These are phyloP conservation scores for Panopea generosa DNA, from an alignment of 2,888 invertebrate species.

Conservation along the genomic window DNA sequence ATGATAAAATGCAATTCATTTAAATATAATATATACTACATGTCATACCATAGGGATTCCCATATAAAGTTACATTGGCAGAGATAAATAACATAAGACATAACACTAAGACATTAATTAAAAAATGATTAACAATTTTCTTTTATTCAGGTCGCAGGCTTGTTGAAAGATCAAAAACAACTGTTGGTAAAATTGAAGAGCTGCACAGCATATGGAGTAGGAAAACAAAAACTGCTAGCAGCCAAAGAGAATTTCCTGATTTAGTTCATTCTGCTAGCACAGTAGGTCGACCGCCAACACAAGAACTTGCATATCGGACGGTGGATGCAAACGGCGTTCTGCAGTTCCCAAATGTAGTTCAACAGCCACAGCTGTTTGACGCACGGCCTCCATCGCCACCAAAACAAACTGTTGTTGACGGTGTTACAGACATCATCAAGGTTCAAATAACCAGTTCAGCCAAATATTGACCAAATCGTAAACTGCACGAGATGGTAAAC, in stretches of 20 bases:
- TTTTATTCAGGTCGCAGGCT: constrained; percentile 58
- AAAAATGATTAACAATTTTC: too few relatives aligned
- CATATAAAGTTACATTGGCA: too few relatives aligned
- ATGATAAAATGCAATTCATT: too few relatives aligned
- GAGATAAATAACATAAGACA: too few relatives aligned
- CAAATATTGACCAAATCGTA: constrained; percentile 47
- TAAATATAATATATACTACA: too few relatives aligned
- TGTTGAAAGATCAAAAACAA: constrained; percentile 43
- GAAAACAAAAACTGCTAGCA: constrained; percentile 49
- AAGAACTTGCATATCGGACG: constrained; percentile 26
- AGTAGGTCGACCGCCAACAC: constrained; percentile 18
- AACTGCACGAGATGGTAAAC: too few relatives aligned
- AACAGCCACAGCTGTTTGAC: constrained; percentile 24
- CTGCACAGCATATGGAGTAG: constrained; percentile 46
- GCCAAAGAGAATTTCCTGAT: constrained; percentile 37
- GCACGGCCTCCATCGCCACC: constrained; percentile 27
- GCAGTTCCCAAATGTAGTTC: constrained; percentile 50
- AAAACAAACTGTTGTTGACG: constrained; percentile 49
- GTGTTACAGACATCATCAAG: constrained; percentile 57
- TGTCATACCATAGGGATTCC: too few relatives aligned
- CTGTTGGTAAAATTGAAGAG: constrained; percentile 44
- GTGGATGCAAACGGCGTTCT: constrained; percentile 50
- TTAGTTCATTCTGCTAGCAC: constrained; percentile 15
- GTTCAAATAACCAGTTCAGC: constrained; percentile 59
- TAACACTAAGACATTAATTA: too few relatives aligned